These are phyloP conservation scores for Campylomormyrus tamandua DNA, from an alignment of 2,113 vertebrate species.

Conservation along the genomic window DNA sequence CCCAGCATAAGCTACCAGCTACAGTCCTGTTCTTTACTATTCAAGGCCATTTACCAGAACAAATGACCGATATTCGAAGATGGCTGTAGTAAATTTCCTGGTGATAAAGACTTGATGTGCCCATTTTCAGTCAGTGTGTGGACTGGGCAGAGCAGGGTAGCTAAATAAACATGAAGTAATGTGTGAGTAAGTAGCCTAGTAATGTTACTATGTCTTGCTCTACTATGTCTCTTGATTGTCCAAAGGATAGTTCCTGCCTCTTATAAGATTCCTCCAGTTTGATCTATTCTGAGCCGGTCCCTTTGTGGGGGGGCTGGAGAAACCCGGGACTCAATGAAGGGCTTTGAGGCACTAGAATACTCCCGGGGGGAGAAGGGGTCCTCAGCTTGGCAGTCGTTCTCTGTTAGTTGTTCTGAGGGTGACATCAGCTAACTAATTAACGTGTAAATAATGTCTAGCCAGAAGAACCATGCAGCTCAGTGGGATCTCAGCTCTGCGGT, in stretches of 20 bases:
- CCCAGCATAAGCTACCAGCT: constrained; percentile 38
- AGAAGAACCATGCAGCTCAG: not conserved
- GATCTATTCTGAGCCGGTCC: not conserved
- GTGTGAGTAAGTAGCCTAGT: no score
- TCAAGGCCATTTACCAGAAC: not conserved
- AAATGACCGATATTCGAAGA: not conserved
- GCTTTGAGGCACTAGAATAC: not conserved
- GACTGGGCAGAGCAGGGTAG: not conserved
- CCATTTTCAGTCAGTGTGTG: not conserved
- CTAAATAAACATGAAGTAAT: not conserved
- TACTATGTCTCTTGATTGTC: no score
- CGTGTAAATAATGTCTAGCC: not conserved
- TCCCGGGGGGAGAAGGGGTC: not conserved
- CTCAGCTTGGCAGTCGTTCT: not conserved
- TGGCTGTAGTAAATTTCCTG: not conserved
- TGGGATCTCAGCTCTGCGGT: not conserved
- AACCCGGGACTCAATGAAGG: not conserved
- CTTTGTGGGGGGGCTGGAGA: not conserved
- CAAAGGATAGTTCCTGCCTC: not conserved
- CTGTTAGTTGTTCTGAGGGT: not conserved
- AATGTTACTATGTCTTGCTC: no score
- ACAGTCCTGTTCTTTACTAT: not conserved
- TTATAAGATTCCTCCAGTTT: not conserved
- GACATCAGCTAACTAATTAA: not conserved
- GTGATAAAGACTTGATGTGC: not conserved